Evolutionary conservation across 92 coral and sea anemone genomes (phyloP).

Genomic region (Anthopleura xanthogrammica): DNA sequence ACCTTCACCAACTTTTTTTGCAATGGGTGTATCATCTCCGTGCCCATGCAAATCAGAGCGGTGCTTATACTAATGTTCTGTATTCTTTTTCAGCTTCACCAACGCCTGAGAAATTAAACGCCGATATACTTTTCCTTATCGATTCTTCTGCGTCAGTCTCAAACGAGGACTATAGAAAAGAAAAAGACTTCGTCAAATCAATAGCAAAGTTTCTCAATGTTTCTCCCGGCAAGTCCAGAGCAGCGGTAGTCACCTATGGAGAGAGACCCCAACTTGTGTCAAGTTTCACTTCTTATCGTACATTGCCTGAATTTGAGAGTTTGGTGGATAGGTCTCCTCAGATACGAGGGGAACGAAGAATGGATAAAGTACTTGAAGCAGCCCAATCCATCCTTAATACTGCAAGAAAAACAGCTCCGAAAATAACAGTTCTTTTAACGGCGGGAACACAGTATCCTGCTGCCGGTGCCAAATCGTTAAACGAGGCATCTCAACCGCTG

Average conservation of each 20-base stretch:
- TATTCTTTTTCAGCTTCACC: conserved; percentile 33
- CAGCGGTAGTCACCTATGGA: conserved; percentile 44
- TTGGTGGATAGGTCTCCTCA: conserved; percentile 56
- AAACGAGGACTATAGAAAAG: conserved; percentile 32
- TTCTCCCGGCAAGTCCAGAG: conserved; percentile 30
- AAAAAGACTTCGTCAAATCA: conserved; percentile 48
- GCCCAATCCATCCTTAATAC: conserved; percentile 35
- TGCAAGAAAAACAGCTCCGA: conserved; percentile 65
- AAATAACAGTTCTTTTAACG: conserved; percentile 42
- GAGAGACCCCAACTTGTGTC: conserved; percentile 38
- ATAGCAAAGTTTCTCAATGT: conserved; percentile 32
- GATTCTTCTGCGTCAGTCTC: conserved; percentile 69
- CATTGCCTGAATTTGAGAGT: conserved; percentile 31
- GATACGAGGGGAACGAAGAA: conserved; percentile 47
- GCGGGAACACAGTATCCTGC: conserved; percentile 35
- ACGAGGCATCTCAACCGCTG: conserved; percentile 40
- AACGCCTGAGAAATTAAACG: conserved; percentile 27
- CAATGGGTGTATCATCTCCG: too few relatives aligned
- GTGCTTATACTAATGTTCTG: neutral
- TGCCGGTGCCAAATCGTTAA: conserved; percentile 32
- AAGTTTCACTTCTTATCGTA: conserved; percentile 35
- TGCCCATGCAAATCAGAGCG: too few relatives aligned
- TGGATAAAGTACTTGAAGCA: conserved; percentile 53
- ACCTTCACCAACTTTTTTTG: too few relatives aligned
- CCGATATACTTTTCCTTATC: conserved; percentile 61